Percentiles rank a stretch among this genome's conserved stretches.
Conservation (phyloP, 2,888 invertebrate species). For the Callyntrura guangdongensis region DNA sequence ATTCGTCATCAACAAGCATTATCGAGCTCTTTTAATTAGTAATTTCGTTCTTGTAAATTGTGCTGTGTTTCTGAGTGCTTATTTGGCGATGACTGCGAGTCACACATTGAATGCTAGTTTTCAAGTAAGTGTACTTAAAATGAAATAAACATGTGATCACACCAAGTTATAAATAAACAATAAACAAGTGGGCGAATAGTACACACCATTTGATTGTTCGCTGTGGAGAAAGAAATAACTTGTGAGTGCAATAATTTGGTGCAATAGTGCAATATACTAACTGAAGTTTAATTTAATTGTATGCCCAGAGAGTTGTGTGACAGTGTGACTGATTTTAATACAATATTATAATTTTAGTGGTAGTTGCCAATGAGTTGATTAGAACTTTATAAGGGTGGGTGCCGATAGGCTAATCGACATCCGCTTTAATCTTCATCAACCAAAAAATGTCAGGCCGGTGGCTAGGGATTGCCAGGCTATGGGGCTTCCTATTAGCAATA, state of each 20-base stretch:
- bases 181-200: background rate
- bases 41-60: background rate
- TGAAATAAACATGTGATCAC: background rate
- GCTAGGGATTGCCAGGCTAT: constrained; percentile 73
- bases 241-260: background rate
- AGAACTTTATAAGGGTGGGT: constrained; percentile 43
- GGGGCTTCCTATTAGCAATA: constrained; percentile 75
- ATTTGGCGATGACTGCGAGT: background rate
- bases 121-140: constrained; percentile 5
- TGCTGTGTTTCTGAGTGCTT: constrained; percentile 9
- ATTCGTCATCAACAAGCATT: background rate
- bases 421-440: constrained; percentile 53
- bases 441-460: constrained; percentile 57
- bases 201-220: background rate
- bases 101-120: background rate
- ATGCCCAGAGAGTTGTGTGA: no score
- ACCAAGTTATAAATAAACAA: no score
- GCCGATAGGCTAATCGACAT: constrained; percentile 75
- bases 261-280: constrained; percentile 18
- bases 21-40: constrained; percentile 24
- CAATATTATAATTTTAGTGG: constrained; percentile 11
- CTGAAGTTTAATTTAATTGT: background rate
- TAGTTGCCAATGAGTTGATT: constrained; percentile 74
- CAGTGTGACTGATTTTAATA: background rate
- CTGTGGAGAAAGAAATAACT: background rate